Evolutionary conservation across 23 tunicate species (phyloP), one percentile per base, ranked within the genome.

Genomic region (Oikopleura dioica): DNA sequence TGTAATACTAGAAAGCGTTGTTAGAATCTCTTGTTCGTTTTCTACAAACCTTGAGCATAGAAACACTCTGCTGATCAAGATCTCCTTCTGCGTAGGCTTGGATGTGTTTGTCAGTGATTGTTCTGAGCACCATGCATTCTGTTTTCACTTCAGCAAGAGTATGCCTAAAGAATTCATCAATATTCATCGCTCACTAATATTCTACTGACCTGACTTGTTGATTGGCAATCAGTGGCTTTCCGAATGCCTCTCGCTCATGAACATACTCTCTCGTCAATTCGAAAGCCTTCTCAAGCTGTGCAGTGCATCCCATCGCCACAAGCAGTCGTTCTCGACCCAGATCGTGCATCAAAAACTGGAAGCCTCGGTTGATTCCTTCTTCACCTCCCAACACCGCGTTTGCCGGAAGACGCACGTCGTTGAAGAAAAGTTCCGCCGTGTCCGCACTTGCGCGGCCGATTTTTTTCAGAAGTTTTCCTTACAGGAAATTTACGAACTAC

Each of bases 71-170:
- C 1, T 81, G 76, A 77, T 92, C 98, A 33, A 92, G 77, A 59
- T 82, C 83, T 30, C 81, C 80, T 16, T 38, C 76, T 37, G 78
- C 76, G 77, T 92, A 92, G 32, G 87, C 82, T 37, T 80, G 82
- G 77, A 86, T 92, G 81, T 86, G 86, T 33, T 72, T 68, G 38
- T 92, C 98, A 5, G 87, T 80, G 36, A 92, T 86, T 1, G 95
- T 80, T 38, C 98, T 37, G 0, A 81, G 76, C 24, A 86, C 85
- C 29, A 63, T 28, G 4, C 30, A 2, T 55, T 92, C 94, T 5
- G 98, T 92, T 82, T 92, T 92, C 24, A 92, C 81, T 83, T 92
- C 98, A 2, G 98, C 98, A 37, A 92, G 79, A 0, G 72, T 86
- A 55, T 92, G 98, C 51, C 87, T 86, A 36, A n/a, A n/a, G n/a